Conservation (phyloP, 2,888 invertebrate genomes). For the Perithous albicinctus region DNA sequence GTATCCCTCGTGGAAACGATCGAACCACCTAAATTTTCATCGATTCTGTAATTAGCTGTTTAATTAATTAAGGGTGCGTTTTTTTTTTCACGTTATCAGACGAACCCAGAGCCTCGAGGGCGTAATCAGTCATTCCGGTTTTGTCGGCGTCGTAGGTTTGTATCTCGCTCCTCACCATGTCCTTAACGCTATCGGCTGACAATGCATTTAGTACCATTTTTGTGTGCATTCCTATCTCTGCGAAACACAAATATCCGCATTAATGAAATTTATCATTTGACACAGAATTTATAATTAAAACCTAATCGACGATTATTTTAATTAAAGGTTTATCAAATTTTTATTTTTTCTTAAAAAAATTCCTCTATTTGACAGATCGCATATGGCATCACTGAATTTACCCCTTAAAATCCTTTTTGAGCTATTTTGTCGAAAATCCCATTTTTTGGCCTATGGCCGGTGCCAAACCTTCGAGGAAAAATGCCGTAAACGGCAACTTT, state of each 20-base stretch:
- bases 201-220: slow-evolving; percentile 74
- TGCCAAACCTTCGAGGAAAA: no score
- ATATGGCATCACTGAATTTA: no score
- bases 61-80: background rate
- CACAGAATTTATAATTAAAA: background rate
- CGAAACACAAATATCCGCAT: background rate
- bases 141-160: slow-evolving; percentile 87
- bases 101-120: slow-evolving; percentile 88
- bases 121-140: slow-evolving; percentile 89
- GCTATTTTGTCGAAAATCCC: no score
- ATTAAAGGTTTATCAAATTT: no score
- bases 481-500: no score
- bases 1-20: slow-evolving; percentile 83
- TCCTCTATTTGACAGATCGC: no score
- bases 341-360: no score
- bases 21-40: slow-evolving; percentile 80
- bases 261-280: background rate
- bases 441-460: no score
- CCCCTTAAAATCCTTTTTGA: no score
- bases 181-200: slow-evolving; percentile 76
- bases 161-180: slow-evolving; percentile 79
- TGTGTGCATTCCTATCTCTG: slow-evolving; percentile 76
- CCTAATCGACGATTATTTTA: background rate
- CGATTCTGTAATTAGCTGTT: background rate
- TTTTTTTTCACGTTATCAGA: background rate